Evolutionary conservation across 1,140 invertebrate species (phyloP).

Genomic region (Tenebrio molitor): DNA sequence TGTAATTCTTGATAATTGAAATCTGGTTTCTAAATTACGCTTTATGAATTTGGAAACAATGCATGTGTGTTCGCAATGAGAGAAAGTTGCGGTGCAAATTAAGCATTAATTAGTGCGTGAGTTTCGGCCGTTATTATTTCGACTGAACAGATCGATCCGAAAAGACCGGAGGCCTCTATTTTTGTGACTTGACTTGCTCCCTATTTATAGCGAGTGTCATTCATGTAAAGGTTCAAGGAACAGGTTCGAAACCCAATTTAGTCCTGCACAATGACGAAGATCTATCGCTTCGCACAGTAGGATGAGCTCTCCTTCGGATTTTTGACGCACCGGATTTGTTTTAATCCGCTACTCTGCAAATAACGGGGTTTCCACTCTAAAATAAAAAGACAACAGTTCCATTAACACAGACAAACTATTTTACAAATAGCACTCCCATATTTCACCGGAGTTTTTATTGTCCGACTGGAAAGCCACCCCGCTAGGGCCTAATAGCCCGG

Average conservation of each 20-base stretch:
- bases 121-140: background rate
- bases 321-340: too few species aligned
- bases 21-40: constrained; percentile 6
- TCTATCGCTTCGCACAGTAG: too few species aligned
- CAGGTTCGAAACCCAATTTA: background rate
- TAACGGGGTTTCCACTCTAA: too few species aligned
- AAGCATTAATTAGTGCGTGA: constrained; percentile 24
- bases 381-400: too few species aligned
- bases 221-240: background rate
- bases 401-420: too few species aligned
- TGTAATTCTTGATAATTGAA: constrained; percentile 2
- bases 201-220: constrained; percentile 10
- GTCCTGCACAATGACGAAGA: too few species aligned
- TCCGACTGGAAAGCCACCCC: too few species aligned
- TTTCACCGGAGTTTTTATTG: too few species aligned
- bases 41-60: constrained; percentile 17
- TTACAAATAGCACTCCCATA: too few species aligned
- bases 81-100: background rate
- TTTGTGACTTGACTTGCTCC: background rate
- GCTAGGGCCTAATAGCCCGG: too few species aligned
- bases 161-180: background rate
- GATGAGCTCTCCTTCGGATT: too few species aligned
- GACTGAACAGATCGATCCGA: background rate
- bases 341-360: too few species aligned
- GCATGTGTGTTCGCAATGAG: background rate